Base-by-base conservation (phyloP, 2,888 invertebrate genomes). In the Ischnus inquisitorius region DNA sequence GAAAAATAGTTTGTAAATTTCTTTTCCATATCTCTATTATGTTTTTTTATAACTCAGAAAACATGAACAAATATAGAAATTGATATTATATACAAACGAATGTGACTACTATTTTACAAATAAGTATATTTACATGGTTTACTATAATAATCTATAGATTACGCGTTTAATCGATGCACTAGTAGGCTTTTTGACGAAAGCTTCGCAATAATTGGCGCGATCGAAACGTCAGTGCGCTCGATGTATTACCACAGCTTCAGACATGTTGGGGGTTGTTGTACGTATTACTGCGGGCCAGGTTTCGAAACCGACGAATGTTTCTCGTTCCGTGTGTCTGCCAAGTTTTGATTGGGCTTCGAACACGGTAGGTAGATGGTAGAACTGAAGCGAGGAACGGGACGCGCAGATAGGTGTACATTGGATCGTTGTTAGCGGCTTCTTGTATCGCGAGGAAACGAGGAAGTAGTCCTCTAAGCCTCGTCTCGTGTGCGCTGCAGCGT, bases 271-370 rank as follows among this genome's bases (percentile, higher is more conserved):
- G 3, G 60, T 43, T 43, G 65, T 77, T 3, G 60, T 48, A 25
- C 16, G 28, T 75, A 60, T 0, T n/a, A n/a, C 12, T 16, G 25
- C 62, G 74, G 46, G 68, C 28, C 46, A n/a, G 16, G 22, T 60
- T 34, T 34, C 62, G 46, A 19, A 64, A 72, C 57, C 65, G 78
- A 77, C 68, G 67, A 85, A 82, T 83, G 79, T 84, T 86, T 85
- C 79, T 62, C 75, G 79, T 84, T 85, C 65, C 79, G 72, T 78
- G 86, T 87, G 89, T 89, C 89, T 89, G 84, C 86, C 87, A 90
- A 90, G 88, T 90, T 91, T 90, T 90, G 90, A 91, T 90, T 90
- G 88, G 87, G 88, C 83, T 25, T 14, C 60, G 80, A 72, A 82
- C 22, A 74, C 69, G 22, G 34, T 41, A 14, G 69, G 51, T 39